Percentiles rank a stretch among this genome's conserved stretches.
Conservation (phyloP, 2,113 vertebrate genomes). For the Entelurus aequoreus region DNA sequence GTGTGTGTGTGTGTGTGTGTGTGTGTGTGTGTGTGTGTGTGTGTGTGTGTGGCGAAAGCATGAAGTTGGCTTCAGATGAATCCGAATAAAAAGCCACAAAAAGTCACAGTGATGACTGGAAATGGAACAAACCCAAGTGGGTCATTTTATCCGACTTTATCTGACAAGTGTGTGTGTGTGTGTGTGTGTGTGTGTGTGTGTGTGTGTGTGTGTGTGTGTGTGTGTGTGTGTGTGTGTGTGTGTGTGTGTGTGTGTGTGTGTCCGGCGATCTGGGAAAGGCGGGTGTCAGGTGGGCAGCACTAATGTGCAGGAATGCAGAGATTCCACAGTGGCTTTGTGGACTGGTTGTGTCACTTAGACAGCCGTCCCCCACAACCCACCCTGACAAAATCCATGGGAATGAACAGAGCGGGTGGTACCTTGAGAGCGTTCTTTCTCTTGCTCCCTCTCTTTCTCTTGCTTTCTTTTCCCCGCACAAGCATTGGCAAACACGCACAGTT, state of each 20-base stretch:
- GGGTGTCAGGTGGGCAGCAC: constrained; percentile 69
- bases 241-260: constrained; percentile 25
- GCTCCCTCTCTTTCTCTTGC: constrained; percentile 25
- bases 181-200: constrained; percentile 16
- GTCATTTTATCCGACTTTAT: constrained; percentile 20
- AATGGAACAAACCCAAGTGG: constrained; percentile 24
- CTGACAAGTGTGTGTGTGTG: constrained; percentile 21
- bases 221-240: constrained; percentile 10
- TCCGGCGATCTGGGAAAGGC: constrained; percentile 57
- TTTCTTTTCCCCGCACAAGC: constrained; percentile 24
- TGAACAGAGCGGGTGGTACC: constrained; percentile 48
- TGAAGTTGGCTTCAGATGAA: constrained; percentile 32
- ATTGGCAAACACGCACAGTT: constrained; percentile 12
- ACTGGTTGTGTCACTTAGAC: constrained; percentile 59
- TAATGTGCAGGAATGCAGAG: constrained; percentile 73
- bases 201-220: constrained; percentile 1
- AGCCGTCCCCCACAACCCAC: constrained; percentile 29
- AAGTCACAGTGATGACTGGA: constrained; percentile 27
- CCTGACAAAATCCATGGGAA: constrained; percentile 63
- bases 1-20: constrained; percentile 9
- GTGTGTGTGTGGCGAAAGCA: constrained; percentile 28
- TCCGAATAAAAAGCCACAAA: constrained; percentile 19
- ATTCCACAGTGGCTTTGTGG: constrained; percentile 73
- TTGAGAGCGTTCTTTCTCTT: constrained; percentile 49
- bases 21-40: constrained; percentile 15